Evolutionary conservation across 2,797 vertebrate species (phyloP).

Genomic region (Bovichtus variegatus): DNA sequence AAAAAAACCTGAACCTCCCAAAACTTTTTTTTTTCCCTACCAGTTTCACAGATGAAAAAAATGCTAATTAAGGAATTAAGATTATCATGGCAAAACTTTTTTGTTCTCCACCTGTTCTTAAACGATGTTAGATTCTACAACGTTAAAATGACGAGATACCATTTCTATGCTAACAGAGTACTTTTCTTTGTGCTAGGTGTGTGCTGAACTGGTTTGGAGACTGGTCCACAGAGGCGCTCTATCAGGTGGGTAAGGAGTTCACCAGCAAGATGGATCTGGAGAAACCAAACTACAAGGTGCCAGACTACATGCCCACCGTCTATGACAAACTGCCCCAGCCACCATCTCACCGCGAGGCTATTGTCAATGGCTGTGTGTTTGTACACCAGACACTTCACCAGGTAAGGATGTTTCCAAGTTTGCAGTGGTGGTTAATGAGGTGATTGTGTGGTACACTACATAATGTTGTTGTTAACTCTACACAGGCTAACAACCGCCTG

Average conservation of each 20-base stretch:
- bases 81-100: no score
- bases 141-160: neutral
- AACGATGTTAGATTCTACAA: neutral
- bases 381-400: slow-evolving; percentile 99
- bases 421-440: neutral
- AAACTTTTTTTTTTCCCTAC: no score
- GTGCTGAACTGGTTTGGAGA: slow-evolving; percentile 99
- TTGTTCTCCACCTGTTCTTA: no score
- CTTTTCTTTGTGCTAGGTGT: slow-evolving; percentile 83
- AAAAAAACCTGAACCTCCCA: no score
- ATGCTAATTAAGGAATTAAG: no score
- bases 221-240: slow-evolving; percentile 98
- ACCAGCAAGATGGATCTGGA: slow-evolving; percentile 99
- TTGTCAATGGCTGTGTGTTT: slow-evolving; percentile 98
- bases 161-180: neutral
- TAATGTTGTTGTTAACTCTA: neutral
- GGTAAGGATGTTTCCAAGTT: slow-evolving; percentile 75
- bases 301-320: slow-evolving; percentile 97
- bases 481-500: slow-evolving; percentile 94
- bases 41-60: no score
- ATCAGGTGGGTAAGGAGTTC: slow-evolving; percentile 99
- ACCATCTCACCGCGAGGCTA: slow-evolving; percentile 95
- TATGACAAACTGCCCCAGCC: slow-evolving; percentile 96
- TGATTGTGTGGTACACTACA: neutral
- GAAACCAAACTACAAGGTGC: slow-evolving; percentile 97